These are phyloP conservation scores for Julus scanicus DNA, from an alignment of 2,888 invertebrate species.

Conservation along the genomic window DNA sequence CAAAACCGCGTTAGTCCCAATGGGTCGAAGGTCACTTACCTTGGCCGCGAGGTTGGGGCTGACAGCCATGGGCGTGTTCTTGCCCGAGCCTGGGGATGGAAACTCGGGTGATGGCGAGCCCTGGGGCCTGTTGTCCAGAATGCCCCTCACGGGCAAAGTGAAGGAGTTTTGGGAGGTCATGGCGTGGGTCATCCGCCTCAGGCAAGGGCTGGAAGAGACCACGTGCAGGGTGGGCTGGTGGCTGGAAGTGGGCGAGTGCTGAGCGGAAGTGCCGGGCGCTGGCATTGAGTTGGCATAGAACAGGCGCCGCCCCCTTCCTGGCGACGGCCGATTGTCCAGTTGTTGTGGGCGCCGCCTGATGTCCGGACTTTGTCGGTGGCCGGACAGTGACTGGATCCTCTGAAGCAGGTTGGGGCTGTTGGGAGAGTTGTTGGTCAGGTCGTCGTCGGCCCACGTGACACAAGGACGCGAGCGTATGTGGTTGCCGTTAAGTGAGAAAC, in stretches of 20 bases:
- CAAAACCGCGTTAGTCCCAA: not conserved
- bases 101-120: slow-evolving; percentile 15
- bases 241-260: slow-evolving; percentile 37
- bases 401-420: slow-evolving; percentile 49
- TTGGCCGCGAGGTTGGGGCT: slow-evolving; percentile 50
- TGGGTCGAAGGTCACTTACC: slow-evolving; percentile 22
- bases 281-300: slow-evolving; percentile 47
- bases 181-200: slow-evolving; percentile 43
- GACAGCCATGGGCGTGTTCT: slow-evolving; percentile 1
- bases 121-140: slow-evolving; percentile 51
- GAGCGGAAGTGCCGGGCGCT: slow-evolving; percentile 24
- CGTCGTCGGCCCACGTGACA: slow-evolving; percentile 51
- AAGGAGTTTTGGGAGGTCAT: slow-evolving; percentile 23
- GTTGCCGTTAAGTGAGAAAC: slow-evolving; percentile 8
- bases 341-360: slow-evolving; percentile 29
- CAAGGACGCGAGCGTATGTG: slow-evolving; percentile 41
- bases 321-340: slow-evolving; percentile 49
- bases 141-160: not conserved
- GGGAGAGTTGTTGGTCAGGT: not conserved
- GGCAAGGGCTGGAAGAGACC: slow-evolving; percentile 46
- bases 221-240: slow-evolving; percentile 40
- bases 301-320: slow-evolving; percentile 17
- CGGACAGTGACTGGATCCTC: slow-evolving; percentile 25
- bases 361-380: slow-evolving; percentile 15
- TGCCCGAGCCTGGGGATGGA: not conserved